These are phyloP conservation scores for Chaetodon auriga DNA, from an alignment of 2,113 vertebrate genomes.

Conservation along the genomic window DNA sequence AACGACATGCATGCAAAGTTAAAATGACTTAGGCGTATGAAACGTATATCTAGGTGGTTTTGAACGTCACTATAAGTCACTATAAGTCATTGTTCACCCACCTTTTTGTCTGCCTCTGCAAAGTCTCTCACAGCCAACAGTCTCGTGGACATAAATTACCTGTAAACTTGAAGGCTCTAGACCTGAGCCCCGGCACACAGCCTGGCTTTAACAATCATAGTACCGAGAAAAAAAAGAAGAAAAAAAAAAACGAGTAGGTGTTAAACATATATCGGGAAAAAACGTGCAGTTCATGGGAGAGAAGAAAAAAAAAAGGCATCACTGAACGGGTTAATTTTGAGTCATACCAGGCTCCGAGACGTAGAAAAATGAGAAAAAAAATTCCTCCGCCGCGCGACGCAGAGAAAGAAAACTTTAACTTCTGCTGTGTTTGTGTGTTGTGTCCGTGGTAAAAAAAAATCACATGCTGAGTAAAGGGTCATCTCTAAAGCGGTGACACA, in stretches of 20 bases:
- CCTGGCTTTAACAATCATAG: neutral
- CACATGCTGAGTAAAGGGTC: rapidly evolving
- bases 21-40: neutral
- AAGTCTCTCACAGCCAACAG: neutral
- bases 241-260: constrained; percentile 40
- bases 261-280: constrained; percentile 46
- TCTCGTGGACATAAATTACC: neutral
- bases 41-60: too few relatives aligned
- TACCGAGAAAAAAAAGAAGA: neutral
- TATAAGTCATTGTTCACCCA: neutral
- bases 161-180: neutral
- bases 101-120: neutral
- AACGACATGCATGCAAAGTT: neutral
- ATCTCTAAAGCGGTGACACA: rapidly evolving
- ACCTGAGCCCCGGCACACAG: neutral
- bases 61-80: neutral
- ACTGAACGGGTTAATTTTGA: constrained; percentile 85
- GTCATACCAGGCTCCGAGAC: constrained; percentile 81
- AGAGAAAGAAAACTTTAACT: constrained; percentile 49
- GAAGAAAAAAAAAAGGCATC: constrained; percentile 47
- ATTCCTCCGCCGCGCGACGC: constrained; percentile 86
- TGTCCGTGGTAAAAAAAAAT: neutral
- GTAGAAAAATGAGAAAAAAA: constrained; percentile 83
- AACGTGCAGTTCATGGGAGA: constrained; percentile 47
- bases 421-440: neutral